A percentile compares a stretch with the other conserved stretches of the same genome.
These are phyloP conservation scores for Fissipunctia ypsillon DNA, from an alignment of 2,888 invertebrate species.

Conservation along the genomic window DNA sequence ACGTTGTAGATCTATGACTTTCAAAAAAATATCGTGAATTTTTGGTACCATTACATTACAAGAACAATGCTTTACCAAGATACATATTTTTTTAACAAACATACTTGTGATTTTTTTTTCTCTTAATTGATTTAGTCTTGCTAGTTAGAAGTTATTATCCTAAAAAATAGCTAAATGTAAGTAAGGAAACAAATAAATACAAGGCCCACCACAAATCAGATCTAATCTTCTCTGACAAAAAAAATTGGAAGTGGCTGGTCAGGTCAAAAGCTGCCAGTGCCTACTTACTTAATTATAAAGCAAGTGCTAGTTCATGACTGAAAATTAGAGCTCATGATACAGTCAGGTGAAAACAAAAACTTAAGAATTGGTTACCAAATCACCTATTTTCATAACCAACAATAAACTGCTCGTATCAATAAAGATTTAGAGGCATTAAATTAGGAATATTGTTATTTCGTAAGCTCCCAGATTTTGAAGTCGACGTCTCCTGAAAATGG, in stretches of 20 bases:
- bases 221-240: neutral
- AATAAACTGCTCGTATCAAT: conserved; percentile 71
- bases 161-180: neutral
- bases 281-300: neutral
- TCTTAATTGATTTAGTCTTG: neutral
- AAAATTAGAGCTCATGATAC: neutral
- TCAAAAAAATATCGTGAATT: neutral
- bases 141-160: neutral
- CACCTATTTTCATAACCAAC: conserved; percentile 33
- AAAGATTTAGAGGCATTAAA: conserved; percentile 79
- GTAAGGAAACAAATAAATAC: neutral
- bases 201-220: neutral
- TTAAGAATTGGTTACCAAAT: neutral
- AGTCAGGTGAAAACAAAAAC: neutral
- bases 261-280: neutral
- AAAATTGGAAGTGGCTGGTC: neutral
- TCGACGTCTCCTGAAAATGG: conserved; percentile 81
- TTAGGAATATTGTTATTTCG: conserved; percentile 84
- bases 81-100: neutral
- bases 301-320: neutral
- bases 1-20: conserved; percentile 11
- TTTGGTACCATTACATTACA: neutral
- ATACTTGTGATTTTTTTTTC: neutral
- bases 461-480: conserved; percentile 77
- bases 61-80: neutral